Conservation (phyloP, 2,888 invertebrate species). For the Pheosia gnoma region DNA sequence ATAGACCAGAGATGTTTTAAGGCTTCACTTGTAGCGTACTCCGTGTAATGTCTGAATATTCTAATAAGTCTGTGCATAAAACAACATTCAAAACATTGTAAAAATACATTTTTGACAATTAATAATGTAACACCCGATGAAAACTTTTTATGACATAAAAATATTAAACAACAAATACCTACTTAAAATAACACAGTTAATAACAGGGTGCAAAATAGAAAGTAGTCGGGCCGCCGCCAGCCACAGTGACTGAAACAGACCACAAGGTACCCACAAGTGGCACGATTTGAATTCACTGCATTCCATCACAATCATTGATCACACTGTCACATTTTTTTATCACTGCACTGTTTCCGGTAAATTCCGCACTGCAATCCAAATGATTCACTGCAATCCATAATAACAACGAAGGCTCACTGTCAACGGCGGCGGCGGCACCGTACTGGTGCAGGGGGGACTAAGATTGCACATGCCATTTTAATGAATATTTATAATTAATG, state of each 20-base stretch:
- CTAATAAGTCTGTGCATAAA: too few species aligned
- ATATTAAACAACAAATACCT: not conserved
- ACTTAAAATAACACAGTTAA: conserved; percentile 60
- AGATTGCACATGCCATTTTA: conserved; percentile 47
- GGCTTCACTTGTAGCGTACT: too few species aligned
- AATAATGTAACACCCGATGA: too few species aligned
- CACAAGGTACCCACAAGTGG: conserved; percentile 22
- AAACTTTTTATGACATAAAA: not conserved
- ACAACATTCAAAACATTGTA: too few species aligned
- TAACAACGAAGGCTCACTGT: conserved; percentile 51
- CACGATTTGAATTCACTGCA: conserved; percentile 57
- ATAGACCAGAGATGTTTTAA: too few species aligned
- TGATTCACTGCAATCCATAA: conserved; percentile 80
- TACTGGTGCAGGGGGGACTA: conserved; percentile 56
- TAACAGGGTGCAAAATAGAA: conserved; percentile 71
- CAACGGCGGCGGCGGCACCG: conserved; percentile 74
- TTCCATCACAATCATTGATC: conserved; percentile 51
- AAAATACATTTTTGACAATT: too few species aligned
- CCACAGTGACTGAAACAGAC: conserved; percentile 51
- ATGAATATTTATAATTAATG: not conserved
- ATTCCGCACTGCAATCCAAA: conserved; percentile 81
- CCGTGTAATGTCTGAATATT: too few species aligned
- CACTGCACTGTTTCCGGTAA: conserved; percentile 69
- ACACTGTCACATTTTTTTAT: conserved; percentile 71
- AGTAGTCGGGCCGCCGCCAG: conserved; percentile 75